Evolutionary conservation across 2,888 invertebrate genomes (phyloP), one percentile per base, ranked within the genome.

Genomic region (Ophraella communa): DNA sequence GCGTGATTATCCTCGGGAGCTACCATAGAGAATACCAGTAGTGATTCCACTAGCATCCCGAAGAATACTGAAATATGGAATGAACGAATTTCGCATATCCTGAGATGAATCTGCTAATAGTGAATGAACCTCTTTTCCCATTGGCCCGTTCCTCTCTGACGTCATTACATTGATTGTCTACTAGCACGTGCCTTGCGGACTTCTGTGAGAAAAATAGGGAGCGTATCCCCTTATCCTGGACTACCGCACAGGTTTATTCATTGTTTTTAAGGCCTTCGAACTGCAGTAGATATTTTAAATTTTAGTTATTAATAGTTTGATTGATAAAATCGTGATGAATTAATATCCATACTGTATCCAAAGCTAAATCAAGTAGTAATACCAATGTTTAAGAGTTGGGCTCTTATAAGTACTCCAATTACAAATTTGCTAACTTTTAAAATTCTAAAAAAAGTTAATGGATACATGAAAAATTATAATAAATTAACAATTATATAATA

Each of bases 91-190:
- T 45, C 23, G 14, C 24, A 24, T 24, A 51, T 14, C 49, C 49
- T 10, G 49, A 51, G 49, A 51, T 51, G 49, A 51, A 51, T 51
- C 49, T 51, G 49, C 75, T 73, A 79, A 79, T 81, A 80, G 82
- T 90, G 90, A 90, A 90, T 90, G 90, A 88, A 87, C 84, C 86
- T 80, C 80, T 73, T 76, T 77, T 74, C 79, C 77, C 82, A 90
- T 90, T 90, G 90, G 90, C 82, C 78, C 78, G 79, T 76, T 66
- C 71, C 73, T 71, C 76, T 71, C 87, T 90, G 90, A 90, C 91
- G 91, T 91, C 90, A 90, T 86, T 79, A 86, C 87, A 88, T 88
- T 87, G 88, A 87, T 87, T 88, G 86, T 86, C 85, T 82, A 82
- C 81, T 80, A 80, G 85, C 85, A 85, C 85, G 85, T 85, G 83